Conservation (phyloP, 64 coral and sea anemone species). For the Hydrozoanthus tunicans region DNA sequence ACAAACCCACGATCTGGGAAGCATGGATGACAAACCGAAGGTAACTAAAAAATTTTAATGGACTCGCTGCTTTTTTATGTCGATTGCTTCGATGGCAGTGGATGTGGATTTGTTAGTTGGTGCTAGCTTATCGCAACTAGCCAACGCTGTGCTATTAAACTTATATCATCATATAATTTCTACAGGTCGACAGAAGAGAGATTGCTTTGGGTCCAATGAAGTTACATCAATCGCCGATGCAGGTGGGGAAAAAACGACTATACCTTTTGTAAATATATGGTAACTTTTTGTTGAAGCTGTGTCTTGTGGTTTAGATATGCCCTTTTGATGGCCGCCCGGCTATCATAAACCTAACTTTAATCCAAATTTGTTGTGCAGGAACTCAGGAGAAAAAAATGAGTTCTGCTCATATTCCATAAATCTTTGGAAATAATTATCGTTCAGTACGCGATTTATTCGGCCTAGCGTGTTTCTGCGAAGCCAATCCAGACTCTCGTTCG, state of each 20-base stretch:
- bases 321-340: not conserved
- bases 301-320: conserved; percentile 41
- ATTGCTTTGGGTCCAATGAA: conserved; percentile 96
- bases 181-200: conserved; percentile 91
- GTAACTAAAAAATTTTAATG: conserved; percentile 49
- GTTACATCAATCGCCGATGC: conserved; percentile 87
- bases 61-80: conserved; percentile 58
- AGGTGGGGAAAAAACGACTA: conserved; percentile 76
- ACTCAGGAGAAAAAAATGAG: conserved; percentile 7
- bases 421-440: conserved; percentile 35
- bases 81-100: conserved; percentile 35
- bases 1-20: conserved; percentile 91
- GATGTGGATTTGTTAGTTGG: conserved; percentile 19
- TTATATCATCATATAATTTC: conserved; percentile 54
- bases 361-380: not conserved
- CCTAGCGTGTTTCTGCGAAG: conserved; percentile 27
- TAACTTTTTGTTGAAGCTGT: conserved; percentile 62
- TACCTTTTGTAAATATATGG: conserved; percentile 47
- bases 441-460: not conserved
- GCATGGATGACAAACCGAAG: conserved; percentile 84
- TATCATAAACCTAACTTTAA: conserved; percentile 12
- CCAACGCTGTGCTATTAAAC: conserved; percentile 19
- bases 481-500: not conserved
- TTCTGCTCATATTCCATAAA: not conserved
- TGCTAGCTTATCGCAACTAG: conserved; percentile 6